Evolutionary conservation across 2,113 vertebrate genomes (phyloP), one percentile per base, ranked within the genome.

Genomic region (Lepus americanus): DNA sequence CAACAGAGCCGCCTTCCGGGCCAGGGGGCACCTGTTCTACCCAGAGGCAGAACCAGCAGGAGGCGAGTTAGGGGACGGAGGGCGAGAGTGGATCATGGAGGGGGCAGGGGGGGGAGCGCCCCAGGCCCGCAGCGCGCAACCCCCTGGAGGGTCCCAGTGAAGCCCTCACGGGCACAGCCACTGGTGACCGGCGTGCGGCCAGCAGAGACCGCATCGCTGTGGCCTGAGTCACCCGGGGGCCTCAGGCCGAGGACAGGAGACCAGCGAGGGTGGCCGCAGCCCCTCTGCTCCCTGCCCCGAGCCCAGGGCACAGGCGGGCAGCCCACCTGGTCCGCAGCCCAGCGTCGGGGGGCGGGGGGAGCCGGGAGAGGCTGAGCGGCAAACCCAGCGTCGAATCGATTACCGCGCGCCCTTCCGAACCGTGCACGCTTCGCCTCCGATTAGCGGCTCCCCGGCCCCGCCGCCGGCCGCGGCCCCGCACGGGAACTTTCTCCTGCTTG

Each of bases 401-500:
- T 97, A 98, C 96, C 90, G 97, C 22, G 49, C 95, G 96, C 89
- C 97, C 97, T 97, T 98, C 97, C 96, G 97, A 97, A 97, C 95
- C 94, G 96, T 85, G 96, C 98, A 77, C 95, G 95, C 94, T 97
- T 97, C 98, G 98, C 98, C 98, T 98, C 98, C 98, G 98, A 98
- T 98, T 98, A 98, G 98, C 97, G 94, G 97, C 96, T 98, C 98
- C 97, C 97, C 92, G 98, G 98, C 98, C 98, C 95, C 98, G 97
- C 97, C 97, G 98, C 39, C 95, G 97, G 97, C 98, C 96, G 96
- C 98, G 98, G 98, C 98, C 98, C 96, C 98, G 96, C 97, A 94
- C 98, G 97, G 98, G 98, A 98, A 98, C 98, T 98, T 98, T 98
- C 98, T 98, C 98, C 99, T 98, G 97, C 98, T 98, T 98, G 98